A percentile compares a stretch with the other conserved stretches of the same genome.
Evolutionary conservation across 92 coral and sea anemone species (phyloP).

Genomic region (Virgularia gustaviana): DNA sequence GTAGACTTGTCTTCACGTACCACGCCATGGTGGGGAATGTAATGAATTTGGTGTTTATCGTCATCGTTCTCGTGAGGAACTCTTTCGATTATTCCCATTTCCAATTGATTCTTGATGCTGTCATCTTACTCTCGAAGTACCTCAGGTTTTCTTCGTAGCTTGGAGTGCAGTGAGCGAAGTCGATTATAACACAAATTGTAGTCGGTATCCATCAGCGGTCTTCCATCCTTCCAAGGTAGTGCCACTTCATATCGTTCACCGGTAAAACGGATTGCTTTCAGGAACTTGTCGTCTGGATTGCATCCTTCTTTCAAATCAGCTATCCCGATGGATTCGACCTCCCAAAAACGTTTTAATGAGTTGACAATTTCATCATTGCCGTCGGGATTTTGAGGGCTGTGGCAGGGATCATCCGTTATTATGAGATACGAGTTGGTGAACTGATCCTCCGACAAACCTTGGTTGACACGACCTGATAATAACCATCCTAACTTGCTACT

Average conservation of each 20-base stretch:
- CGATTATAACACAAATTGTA: constrained; percentile 54
- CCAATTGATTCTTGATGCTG: constrained; percentile 56
- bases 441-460: neutral
- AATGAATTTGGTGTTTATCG: constrained; percentile 24
- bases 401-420: neutral
- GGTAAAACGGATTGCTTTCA: constrained; percentile 35
- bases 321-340: constrained; percentile 52
- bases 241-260: constrained; percentile 57
- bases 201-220: constrained; percentile 21
- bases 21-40: constrained; percentile 42
- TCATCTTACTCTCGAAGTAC: constrained; percentile 52
- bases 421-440: neutral
- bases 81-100: constrained; percentile 50
- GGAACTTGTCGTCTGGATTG: constrained; percentile 20
- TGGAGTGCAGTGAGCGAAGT: constrained; percentile 43
- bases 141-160: constrained; percentile 45
- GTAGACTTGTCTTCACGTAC: constrained; percentile 25
- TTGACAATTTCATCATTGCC: constrained; percentile 9
- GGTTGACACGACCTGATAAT: constrained; percentile 3
- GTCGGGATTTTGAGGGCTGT: neutral
- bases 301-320: neutral
- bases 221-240: constrained; percentile 51
- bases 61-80: constrained; percentile 15
- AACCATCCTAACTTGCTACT: constrained; percentile 26
- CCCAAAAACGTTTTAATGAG: constrained; percentile 51